Conservation (phyloP, 2,113 vertebrate species). For the Lampris incognitus region DNA sequence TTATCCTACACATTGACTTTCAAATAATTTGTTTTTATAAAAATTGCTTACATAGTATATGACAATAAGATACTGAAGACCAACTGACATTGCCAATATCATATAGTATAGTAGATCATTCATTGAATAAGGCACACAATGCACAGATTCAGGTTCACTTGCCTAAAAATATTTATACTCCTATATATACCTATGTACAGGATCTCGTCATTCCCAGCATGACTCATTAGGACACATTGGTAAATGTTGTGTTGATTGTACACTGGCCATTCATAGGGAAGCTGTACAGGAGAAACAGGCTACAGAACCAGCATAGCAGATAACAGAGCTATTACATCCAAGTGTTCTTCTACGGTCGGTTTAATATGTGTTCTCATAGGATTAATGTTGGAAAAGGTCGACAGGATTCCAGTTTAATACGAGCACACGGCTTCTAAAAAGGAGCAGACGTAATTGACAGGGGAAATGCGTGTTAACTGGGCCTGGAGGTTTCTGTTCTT, state of each 20-base stretch:
- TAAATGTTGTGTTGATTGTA: constrained; percentile 85
- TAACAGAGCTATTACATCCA: constrained; percentile 55
- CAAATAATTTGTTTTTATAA: constrained; percentile 41
- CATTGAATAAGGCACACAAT: constrained; percentile 99
- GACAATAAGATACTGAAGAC: constrained; percentile 83
- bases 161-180: constrained; percentile 92
- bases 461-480: constrained; percentile 30
- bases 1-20: constrained; percentile 48
- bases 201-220: constrained; percentile 95
- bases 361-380: constrained; percentile 30
- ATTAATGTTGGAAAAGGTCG: constrained; percentile 35
- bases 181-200: constrained; percentile 93
- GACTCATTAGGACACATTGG: constrained; percentile 86
- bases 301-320: constrained; percentile 63
- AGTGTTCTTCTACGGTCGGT: constrained; percentile 55
- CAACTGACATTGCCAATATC: constrained; percentile 84
- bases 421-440: constrained; percentile 22
- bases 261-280: constrained; percentile 76
- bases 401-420: constrained; percentile 4
- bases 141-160: constrained; percentile 97
- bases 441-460: constrained; percentile 37
- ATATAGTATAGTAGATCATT: constrained; percentile 82
- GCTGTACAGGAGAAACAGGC: constrained; percentile 61
- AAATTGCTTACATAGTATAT: constrained; percentile 48
- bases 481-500: constrained; percentile 37